phyloP scores from a whole-genome alignment of 2,797 vertebrate genomes.

The Catharus ustulatus region DNA sequence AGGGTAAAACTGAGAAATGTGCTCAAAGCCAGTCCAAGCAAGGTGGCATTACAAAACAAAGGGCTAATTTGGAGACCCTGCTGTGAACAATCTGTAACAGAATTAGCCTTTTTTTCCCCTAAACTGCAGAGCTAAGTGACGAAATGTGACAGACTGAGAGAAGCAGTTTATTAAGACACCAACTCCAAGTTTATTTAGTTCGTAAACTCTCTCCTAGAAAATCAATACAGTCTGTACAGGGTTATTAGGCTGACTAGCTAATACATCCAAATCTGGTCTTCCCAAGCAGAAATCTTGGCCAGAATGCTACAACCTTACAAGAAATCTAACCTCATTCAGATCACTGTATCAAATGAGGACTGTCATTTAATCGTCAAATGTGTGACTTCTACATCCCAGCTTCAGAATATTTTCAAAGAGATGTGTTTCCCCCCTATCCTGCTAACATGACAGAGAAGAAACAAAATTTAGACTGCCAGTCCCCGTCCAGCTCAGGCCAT shows the following conservation, averaged over 20 bases:
- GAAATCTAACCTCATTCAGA: conserved; percentile 29
- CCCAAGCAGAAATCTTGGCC: conserved; percentile 74
- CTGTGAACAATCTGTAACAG: conserved; percentile 89
- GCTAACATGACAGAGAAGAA: not conserved
- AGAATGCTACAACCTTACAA: conserved; percentile 61
- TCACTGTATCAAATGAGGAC: conserved; percentile 10
- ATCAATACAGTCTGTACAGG: conserved; percentile 87
- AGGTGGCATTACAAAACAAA: conserved; percentile 87
- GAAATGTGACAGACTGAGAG: conserved; percentile 86
- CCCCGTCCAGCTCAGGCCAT: not conserved
- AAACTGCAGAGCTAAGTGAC: conserved; percentile 84
- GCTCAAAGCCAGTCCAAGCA: conserved; percentile 85
- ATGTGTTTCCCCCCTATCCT: not conserved
- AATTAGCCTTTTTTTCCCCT: conserved; percentile 82
- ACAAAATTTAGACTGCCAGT: not conserved
- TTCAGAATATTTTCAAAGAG: not conserved
- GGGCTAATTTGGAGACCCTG: conserved; percentile 88
- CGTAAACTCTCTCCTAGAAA: conserved; percentile 88
- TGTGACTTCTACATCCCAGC: not conserved
- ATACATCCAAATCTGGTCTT: conserved; percentile 85
- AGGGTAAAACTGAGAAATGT: conserved; percentile 98
- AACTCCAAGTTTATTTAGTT: conserved; percentile 90
- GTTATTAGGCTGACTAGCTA: conserved; percentile 88
- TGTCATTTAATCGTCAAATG: conserved; percentile 19
- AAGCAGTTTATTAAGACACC: conserved; percentile 89